These are phyloP conservation scores for Holothuria leucospilota DNA, from an alignment of 53 echinoderm and acorn worm species.

Conservation along the genomic window DNA sequence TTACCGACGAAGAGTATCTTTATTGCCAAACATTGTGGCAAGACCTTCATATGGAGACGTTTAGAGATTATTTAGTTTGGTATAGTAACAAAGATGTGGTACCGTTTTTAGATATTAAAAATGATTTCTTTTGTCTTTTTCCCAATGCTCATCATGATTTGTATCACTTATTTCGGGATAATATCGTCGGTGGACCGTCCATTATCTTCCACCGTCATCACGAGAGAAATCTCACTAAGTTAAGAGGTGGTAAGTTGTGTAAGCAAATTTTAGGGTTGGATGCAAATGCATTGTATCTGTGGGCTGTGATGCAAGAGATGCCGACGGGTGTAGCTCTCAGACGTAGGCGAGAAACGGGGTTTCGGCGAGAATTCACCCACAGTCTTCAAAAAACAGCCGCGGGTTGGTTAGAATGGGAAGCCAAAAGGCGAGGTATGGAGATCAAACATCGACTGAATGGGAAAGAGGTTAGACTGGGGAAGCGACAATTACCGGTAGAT, in stretches of 20 bases:
- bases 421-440: not conserved
- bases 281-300: too few species aligned
- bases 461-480: slow-evolving; percentile 57
- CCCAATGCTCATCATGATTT: too few species aligned
- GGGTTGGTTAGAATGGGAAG: slow-evolving; percentile 64
- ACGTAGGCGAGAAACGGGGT: slow-evolving; percentile 2
- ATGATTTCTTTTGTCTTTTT: slow-evolving; percentile 32
- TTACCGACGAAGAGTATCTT: slow-evolving; percentile 25
- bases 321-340: slow-evolving; percentile 40
- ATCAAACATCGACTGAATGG: slow-evolving; percentile 37
- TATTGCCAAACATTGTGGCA: slow-evolving; percentile 50
- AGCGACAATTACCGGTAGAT: not conserved
- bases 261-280: slow-evolving; percentile 34
- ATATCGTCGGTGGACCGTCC: slow-evolving; percentile 14
- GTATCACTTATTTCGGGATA: not conserved
- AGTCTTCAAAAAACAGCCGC: slow-evolving; percentile 29
- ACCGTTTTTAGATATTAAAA: slow-evolving; percentile 46
- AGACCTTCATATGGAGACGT: slow-evolving; percentile 37
- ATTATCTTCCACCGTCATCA: slow-evolving; percentile 52
- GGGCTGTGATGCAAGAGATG: slow-evolving; percentile 49
- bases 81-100: slow-evolving; percentile 68
- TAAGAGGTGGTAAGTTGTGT: not conserved
- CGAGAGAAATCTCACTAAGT: slow-evolving; percentile 14
- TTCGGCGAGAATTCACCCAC: slow-evolving; percentile 21
- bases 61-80: slow-evolving; percentile 54